phyloP scores from a whole-genome alignment of 2,113 vertebrate genomes.

The Epinephelus cyanopodus region DNA sequence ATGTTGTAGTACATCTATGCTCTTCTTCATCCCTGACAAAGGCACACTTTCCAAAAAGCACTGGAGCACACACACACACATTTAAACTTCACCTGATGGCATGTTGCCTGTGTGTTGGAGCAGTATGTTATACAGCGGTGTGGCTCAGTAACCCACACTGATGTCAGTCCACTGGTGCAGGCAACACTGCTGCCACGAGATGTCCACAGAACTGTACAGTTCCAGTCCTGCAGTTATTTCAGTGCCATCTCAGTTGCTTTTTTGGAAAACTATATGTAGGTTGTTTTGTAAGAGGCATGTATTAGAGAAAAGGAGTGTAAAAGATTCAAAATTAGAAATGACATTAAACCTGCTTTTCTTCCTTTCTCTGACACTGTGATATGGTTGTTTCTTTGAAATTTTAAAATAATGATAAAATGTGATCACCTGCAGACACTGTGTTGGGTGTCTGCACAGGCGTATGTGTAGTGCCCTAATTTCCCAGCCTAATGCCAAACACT shows the following conservation, averaged over 20 bases:
- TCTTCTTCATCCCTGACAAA: constrained; percentile 60
- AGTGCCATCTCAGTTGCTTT: constrained; percentile 39
- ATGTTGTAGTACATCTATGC: constrained; percentile 66
- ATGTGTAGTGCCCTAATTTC: too few relatives aligned
- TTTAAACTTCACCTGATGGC: neutral
- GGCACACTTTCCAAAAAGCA: constrained; percentile 51
- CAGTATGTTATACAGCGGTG: neutral
- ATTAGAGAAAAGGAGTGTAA: constrained; percentile 56
- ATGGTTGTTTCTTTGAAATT: neutral
- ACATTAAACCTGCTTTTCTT: constrained; percentile 65
- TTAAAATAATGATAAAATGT: neutral
- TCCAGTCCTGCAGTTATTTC: constrained; percentile 29
- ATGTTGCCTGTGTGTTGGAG: constrained; percentile 15
- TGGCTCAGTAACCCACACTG: neutral
- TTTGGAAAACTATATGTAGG: constrained; percentile 43
- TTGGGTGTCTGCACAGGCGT: too few relatives aligned
- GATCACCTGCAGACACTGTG: neutral
- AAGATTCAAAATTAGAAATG: constrained; percentile 46
- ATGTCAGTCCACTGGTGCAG: neutral
- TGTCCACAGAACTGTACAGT: constrained; percentile 6
- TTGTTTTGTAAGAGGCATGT: constrained; percentile 75
- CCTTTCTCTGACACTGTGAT: constrained; percentile 38
- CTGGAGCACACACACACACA: constrained; percentile 37
- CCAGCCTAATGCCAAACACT: too few relatives aligned
- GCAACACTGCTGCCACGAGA: constrained; percentile 13